A percentile compares a stretch with the other conserved stretches of the same genome.
Evolutionary conservation across 2,113 vertebrate species (phyloP).

Genomic region (Centropristis striata): DNA sequence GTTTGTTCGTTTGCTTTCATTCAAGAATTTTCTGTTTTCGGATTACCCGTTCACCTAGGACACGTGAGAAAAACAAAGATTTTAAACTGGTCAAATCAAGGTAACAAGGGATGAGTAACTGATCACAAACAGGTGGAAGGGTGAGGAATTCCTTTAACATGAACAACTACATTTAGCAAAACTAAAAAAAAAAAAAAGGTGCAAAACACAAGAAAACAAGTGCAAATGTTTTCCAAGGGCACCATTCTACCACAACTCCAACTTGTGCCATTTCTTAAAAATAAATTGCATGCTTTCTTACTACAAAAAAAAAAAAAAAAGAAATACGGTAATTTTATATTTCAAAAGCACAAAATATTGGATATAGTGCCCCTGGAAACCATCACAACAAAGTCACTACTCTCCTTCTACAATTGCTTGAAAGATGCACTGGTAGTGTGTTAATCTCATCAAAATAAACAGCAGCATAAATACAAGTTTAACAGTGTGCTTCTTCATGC

Average conservation of each 20-base stretch:
- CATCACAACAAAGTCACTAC: neutral
- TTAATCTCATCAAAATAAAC: constrained; percentile 13
- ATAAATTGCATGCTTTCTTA: neutral
- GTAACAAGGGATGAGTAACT: too few species aligned
- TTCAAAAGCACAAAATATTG: neutral
- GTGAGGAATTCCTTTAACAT: neutral
- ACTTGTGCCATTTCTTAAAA: neutral
- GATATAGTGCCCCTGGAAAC: constrained; percentile 10
- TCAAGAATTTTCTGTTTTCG: too few species aligned
- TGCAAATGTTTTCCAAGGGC: constrained; percentile 12
- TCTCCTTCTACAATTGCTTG: neutral
- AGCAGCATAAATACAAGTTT: neutral
- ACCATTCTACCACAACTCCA: too few species aligned
- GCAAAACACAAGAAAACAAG: neutral
- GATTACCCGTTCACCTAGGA: too few species aligned
- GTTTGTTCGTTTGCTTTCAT: too few species aligned
- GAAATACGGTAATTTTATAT: neutral
- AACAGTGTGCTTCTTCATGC: constrained; percentile 28
- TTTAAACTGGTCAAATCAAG: too few species aligned
- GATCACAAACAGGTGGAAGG: too few species aligned
- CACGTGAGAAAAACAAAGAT: too few species aligned
- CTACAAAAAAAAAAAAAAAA: neutral
- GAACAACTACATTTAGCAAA: neutral
- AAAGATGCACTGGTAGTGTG: constrained; percentile 5
- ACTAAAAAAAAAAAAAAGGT: neutral